Percentiles rank a stretch among this genome's conserved stretches.
These are phyloP conservation scores for Brachypodius melanocephalos DNA, from an alignment of 2,113 vertebrate species.

Conservation along the genomic window DNA sequence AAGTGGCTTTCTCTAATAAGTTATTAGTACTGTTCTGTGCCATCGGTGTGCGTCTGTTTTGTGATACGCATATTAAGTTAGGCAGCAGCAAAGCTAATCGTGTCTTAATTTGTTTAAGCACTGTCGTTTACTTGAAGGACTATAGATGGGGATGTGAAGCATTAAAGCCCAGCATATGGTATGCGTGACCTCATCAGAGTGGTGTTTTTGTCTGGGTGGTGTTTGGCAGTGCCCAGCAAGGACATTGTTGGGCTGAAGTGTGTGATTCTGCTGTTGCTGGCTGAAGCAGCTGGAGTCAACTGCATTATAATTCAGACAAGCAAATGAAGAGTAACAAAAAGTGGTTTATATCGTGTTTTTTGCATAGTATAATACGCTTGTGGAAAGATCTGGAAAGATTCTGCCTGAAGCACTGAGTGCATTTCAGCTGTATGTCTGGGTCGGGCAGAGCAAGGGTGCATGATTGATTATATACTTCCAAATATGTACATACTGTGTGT, in stretches of 20 bases:
- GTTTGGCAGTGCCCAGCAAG: neutral
- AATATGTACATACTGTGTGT: neutral
- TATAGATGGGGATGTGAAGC: neutral
- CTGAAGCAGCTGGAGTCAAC: neutral
- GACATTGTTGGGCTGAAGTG: neutral
- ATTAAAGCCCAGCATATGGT: neutral
- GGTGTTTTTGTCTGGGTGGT: conserved; percentile 32
- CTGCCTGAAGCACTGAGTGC: neutral
- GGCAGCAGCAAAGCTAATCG: neutral
- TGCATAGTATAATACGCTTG: neutral
- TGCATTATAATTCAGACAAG: neutral
- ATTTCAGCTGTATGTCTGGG: neutral
- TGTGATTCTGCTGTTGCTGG: neutral
- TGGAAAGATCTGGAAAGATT: neutral
- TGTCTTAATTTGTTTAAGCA: neutral
- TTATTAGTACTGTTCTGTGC: neutral
- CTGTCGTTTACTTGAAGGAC: neutral
- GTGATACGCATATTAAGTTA: neutral
- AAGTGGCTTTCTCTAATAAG: neutral
- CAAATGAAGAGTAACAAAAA: conserved; percentile 3
- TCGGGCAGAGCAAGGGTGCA: neutral
- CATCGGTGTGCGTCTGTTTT: neutral
- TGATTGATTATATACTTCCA: neutral
- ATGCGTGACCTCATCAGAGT: neutral
- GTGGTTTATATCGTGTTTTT: neutral